phyloP scores from a whole-genome alignment of 2,113 vertebrate species.

The Ceyx margarethae region DNA sequence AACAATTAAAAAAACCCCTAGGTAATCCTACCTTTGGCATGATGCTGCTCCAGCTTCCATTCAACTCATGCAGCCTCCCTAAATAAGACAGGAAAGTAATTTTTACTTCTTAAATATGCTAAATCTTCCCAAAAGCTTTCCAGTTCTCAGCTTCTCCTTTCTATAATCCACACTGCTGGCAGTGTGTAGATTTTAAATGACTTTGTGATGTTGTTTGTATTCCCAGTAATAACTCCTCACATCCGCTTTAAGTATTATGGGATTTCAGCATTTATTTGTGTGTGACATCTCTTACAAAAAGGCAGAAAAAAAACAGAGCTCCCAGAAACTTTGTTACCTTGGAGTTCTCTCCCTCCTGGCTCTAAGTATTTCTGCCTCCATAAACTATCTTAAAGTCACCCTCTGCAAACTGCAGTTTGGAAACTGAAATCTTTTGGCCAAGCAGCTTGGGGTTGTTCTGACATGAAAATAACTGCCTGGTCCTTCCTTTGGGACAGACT shows the following conservation, averaged over 20 bases:
- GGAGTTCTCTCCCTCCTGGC: neutral
- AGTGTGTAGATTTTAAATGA: slow-evolving; percentile 19
- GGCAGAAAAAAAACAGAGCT: neutral
- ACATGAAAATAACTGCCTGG: neutral
- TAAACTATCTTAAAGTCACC: neutral
- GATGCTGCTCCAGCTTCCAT: neutral
- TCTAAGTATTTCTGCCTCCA: neutral
- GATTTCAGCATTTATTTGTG: slow-evolving; percentile 26
- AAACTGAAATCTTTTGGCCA: neutral
- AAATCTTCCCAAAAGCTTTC: slow-evolving; percentile 34
- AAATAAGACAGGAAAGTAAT: slow-evolving; percentile 1
- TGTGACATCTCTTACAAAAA: neutral
- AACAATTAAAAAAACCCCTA: neutral
- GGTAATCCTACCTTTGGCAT: neutral
- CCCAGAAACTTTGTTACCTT: neutral
- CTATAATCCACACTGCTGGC: slow-evolving; percentile 34
- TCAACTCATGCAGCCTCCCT: neutral
- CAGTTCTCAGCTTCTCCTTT: neutral
- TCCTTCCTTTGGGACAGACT: neutral
- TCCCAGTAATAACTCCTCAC: neutral
- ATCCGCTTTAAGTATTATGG: neutral
- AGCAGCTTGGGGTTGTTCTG: neutral
- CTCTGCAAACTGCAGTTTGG: neutral
- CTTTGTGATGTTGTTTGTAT: slow-evolving; percentile 27
- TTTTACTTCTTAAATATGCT: slow-evolving; percentile 22